phyloP scores from a whole-genome alignment of 2,797 vertebrate genomes.

The Psittacula echo region DNA sequence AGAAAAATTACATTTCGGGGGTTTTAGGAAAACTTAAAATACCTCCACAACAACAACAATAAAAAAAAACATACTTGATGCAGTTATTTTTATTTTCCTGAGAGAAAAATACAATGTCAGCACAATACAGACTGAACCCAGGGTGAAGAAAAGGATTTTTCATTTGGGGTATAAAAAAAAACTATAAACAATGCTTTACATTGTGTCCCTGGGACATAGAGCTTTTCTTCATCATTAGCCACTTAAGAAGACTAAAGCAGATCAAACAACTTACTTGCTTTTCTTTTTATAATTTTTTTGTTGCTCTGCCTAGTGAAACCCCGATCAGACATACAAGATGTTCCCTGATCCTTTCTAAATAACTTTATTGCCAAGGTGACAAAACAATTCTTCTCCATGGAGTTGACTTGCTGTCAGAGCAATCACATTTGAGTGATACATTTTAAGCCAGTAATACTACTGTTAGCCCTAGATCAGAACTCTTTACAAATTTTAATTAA shows the following conservation, averaged over 20 bases:
- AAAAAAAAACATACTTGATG: not conserved
- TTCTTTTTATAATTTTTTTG: slow-evolving; percentile 17
- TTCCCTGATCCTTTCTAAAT: slow-evolving; percentile 47
- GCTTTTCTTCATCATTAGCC: not conserved
- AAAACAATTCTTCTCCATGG: not conserved
- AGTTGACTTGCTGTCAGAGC: slow-evolving; percentile 18
- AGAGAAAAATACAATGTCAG: not conserved
- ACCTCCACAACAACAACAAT: not conserved
- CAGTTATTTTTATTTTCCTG: not conserved
- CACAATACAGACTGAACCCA: not conserved
- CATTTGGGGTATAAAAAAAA: not conserved
- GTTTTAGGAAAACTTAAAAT: not conserved
- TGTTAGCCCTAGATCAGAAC: slow-evolving; percentile 1
- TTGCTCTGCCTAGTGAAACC: slow-evolving; percentile 24
- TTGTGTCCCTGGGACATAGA: not conserved
- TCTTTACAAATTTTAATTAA: not conserved
- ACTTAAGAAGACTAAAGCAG: slow-evolving; percentile 15
- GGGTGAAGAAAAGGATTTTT: not conserved
- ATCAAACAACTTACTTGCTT: slow-evolving; percentile 30
- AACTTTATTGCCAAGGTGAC: slow-evolving; percentile 50
- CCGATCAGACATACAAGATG: slow-evolving; percentile 32
- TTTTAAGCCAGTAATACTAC: slow-evolving; percentile 23
- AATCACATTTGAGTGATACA: not conserved
- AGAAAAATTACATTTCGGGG: accelerated
- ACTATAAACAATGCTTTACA: not conserved